Base-by-base conservation (phyloP, 2,113 vertebrate genomes). In the Antennarius striatus region DNA sequence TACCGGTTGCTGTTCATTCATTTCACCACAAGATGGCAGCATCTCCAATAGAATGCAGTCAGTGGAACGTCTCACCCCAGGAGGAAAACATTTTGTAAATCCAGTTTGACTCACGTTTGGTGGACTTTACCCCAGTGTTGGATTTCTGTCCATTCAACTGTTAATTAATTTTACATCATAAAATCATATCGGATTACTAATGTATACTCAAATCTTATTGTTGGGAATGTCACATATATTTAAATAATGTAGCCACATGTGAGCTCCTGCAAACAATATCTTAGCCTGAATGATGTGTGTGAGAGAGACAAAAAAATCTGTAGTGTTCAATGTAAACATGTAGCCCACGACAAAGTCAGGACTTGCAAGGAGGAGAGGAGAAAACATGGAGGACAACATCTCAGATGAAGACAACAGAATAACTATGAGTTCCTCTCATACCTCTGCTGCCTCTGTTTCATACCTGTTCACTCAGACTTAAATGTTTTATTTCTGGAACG, bases 1-100 rank as follows among this genome's bases (percentile, higher is more conserved):
- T 4, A 1, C 12, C 9, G 42, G 42, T 43, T 69, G 51, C 12
- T 54, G 5, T 30, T 13, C 15, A 10, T 3, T 5, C 46, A 4
- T 47, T 58, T 46, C 5, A 12, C 79, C 87, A 84, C 13, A 14
- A 83, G 87, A 77, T 73, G 85, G 77, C 77, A 42, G 8, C 61
- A 57, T 81, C 64, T 42, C 71, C 83, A 78, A n/a, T 32, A 49
- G 53, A 39, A 1, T 39, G 13, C 5, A 3, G 3, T 54, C 28
- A 10, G 10, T 64, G 22, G 8, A 1, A 22, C 29, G 5, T 15
- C 53, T 22, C 1, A n/a, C 16, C 22, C 22, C 22, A 22, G 22
- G 22, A 22, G 22, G 22, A 22, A 22, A 22, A 22, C 2, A 22
- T 22, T 6, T 15, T 36, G 32, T 17, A 7, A 5, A 6, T 32